Conservation (phyloP, 2,113 vertebrate species). For the Lota lota region DNA sequence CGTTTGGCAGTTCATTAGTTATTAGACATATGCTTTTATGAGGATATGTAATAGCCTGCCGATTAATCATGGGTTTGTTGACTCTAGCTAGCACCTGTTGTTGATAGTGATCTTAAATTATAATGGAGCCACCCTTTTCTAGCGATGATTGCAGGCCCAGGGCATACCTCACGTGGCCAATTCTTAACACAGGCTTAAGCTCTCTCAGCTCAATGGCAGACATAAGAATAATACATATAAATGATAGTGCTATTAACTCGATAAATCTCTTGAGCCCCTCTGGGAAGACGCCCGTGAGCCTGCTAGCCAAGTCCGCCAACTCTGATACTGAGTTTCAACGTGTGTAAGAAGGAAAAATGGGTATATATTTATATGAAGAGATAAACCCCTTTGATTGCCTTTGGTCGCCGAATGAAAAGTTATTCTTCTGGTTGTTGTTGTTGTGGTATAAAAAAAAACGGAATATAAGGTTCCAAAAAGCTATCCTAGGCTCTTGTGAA, state of each 20-base stretch:
- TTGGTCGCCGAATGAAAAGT: no score
- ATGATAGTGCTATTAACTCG: slow-evolving; percentile 7
- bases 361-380: no score
- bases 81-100: slow-evolving; percentile 47
- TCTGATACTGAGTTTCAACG: no score
- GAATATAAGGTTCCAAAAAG: no score
- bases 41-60: slow-evolving; percentile 33
- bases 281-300: background rate
- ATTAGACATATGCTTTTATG: slow-evolving; percentile 31
- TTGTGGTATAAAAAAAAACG: no score
- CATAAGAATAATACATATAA: background rate
- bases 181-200: slow-evolving; percentile 15
- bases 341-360: no score
- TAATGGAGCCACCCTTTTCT: slow-evolving; percentile 19
- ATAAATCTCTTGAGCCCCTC: background rate
- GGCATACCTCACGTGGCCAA: slow-evolving; percentile 16
- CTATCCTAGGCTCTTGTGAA: no score
- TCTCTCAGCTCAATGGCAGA: background rate
- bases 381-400: no score
- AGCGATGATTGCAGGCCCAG: slow-evolving; percentile 7
- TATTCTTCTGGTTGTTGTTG: no score
- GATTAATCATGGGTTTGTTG: slow-evolving; percentile 57
- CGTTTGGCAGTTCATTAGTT: slow-evolving; percentile 35
- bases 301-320: no score
- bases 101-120: slow-evolving; percentile 35